These are phyloP conservation scores for Lucifuga dentata DNA, from an alignment of 2,113 vertebrate species.

Conservation along the genomic window DNA sequence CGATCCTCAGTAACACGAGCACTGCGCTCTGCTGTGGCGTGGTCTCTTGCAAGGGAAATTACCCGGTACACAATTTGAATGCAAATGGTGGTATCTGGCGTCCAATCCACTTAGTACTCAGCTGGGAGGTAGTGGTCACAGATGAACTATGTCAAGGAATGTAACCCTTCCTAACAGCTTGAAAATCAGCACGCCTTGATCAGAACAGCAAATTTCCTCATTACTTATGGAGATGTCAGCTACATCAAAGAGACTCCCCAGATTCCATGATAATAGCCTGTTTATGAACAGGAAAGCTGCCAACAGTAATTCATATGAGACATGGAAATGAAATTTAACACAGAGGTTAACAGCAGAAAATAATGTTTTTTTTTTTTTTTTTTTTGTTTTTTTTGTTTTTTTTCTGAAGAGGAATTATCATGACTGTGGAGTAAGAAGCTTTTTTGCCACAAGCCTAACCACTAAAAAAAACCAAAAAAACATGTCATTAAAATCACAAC, in stretches of 20 bases:
- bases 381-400: background rate
- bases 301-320: constrained; percentile 6
- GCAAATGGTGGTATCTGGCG: constrained; percentile 44
- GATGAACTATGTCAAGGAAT: constrained; percentile 46
- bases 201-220: constrained; percentile 48
- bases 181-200: constrained; percentile 40
- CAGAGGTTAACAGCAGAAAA: constrained; percentile 15
- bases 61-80: constrained; percentile 23
- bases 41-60: constrained; percentile 21
- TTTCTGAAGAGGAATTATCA: constrained; percentile 13
- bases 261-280: constrained; percentile 32
- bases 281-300: constrained; percentile 42
- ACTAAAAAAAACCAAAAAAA: no score
- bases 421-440: constrained; percentile 3
- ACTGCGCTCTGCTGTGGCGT: background rate
- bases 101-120: constrained; percentile 52
- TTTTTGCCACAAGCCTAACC: no score
- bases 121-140: constrained; percentile 33
- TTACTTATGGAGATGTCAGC: constrained; percentile 44
- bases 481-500: no score
- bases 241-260: constrained; percentile 42
- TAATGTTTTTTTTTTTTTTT: no score
- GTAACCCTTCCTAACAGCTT: constrained; percentile 8
- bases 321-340: constrained; percentile 21
- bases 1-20: constrained; percentile 1